phyloP scores from a whole-genome alignment of 2,797 vertebrate species.

The Gallinago solitaria region DNA sequence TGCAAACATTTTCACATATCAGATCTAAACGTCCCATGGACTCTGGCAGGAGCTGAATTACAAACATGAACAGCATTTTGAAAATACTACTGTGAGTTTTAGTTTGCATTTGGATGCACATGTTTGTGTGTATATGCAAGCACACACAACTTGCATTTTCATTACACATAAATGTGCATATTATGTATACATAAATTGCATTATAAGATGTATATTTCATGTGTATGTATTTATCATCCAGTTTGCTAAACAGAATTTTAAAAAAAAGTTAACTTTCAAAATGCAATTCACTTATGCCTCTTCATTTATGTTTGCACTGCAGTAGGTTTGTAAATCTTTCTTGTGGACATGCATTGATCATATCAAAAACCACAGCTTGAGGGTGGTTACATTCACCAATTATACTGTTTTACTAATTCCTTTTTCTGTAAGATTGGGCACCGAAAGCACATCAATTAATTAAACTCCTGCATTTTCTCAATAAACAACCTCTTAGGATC shows the following conservation, averaged over 20 bases:
- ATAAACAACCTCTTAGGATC: constrained; percentile 3
- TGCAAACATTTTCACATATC: not conserved
- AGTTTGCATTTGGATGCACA: not conserved
- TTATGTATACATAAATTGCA: not conserved
- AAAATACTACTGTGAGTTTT: not conserved
- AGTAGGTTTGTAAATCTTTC: not conserved
- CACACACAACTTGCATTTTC: not conserved
- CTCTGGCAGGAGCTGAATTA: not conserved
- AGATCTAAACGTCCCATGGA: not conserved
- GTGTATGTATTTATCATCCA: not conserved
- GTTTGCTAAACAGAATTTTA: not conserved
- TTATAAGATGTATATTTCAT: not conserved
- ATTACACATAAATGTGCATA: not conserved
- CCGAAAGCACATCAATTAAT: not conserved
- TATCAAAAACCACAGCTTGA: not conserved
- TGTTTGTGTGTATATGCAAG: not conserved
- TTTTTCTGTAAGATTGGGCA: not conserved
- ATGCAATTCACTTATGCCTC: not conserved
- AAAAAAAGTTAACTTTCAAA: not conserved
- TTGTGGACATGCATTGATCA: not conserved
- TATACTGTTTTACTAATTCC: not conserved
- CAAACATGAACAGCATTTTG: not conserved
- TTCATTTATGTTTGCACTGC: not conserved
- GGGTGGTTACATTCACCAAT: not conserved
- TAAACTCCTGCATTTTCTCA: not conserved